A percentile compares a stretch with the other conserved stretches of the same genome.
phyloP scores from a whole-genome alignment of 2,113 vertebrate genomes.

The Etheostoma cragini region DNA sequence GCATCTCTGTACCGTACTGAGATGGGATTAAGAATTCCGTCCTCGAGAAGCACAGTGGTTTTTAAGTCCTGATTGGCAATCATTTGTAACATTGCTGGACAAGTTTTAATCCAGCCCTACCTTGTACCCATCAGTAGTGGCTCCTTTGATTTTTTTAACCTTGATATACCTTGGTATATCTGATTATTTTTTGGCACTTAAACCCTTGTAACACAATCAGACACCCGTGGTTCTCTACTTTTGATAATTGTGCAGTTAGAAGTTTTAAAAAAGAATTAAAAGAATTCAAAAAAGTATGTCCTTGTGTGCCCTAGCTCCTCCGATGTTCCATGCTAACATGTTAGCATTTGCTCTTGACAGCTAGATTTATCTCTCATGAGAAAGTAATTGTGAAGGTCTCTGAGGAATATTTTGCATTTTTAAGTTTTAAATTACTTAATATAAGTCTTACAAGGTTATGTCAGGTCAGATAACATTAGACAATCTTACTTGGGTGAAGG shows the following conservation, averaged over 20 bases:
- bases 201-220: conserved; percentile 38
- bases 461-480: not conserved
- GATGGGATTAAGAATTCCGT: conserved; percentile 64
- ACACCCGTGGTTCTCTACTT: conserved; percentile 41
- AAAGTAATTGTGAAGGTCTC: not conserved
- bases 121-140: conserved; percentile 51
- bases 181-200: conserved; percentile 7
- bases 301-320: not conserved
- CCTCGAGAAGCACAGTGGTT: conserved; percentile 62
- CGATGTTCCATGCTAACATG: not conserved
- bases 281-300: not conserved
- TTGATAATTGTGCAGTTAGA: conserved; percentile 24
- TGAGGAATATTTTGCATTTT: too few relatives aligned
- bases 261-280: not conserved
- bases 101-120: conserved; percentile 65
- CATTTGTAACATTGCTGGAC: conserved; percentile 69
- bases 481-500: not conserved
- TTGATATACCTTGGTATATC: conserved; percentile 56
- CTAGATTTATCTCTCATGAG: not conserved
- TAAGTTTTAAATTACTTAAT: not conserved
- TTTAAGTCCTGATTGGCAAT: conserved; percentile 77
- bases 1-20: conserved; percentile 58
- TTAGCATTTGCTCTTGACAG: not conserved
- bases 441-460: not conserved
- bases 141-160: conserved; percentile 69